Evolutionary conservation across 2,113 vertebrate species (phyloP), one percentile per base, ranked within the genome.

Genomic region (Malurus alboscapulatus): DNA sequence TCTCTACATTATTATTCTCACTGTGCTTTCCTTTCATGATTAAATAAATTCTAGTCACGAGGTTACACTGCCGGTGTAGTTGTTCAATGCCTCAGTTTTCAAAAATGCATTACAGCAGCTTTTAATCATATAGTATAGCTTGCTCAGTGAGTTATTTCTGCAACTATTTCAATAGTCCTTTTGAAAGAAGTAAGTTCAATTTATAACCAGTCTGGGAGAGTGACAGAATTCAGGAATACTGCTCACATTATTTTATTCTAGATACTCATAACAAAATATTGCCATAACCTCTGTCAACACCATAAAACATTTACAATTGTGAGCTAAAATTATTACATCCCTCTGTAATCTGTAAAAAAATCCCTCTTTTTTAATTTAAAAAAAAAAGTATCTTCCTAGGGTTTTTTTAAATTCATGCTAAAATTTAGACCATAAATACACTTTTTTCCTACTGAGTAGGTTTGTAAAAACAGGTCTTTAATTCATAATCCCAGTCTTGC

Each of bases 1-100:
- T 48, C 16, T 59, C 51, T 63, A 26, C 29, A 10, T 71, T 59
- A 89, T 69, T 42, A 68, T 74, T 38, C 38, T 38, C 38, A 68
- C 63, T 59, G 25, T 57, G 29, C 32, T 44, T 90, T 84, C 45
- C 47, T 91, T 93, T 82, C 53, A 79, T 36, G 34, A 61, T 32
- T 73, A 93, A 95, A 94, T 74, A 14, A 50, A 84, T 69, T 29
- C 76, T 54, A 80, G 62, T 65, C 76, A 87, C 26, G 58, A 92
- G 62, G 87, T 67, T 47, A 57, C 73, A 79, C 48, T 91, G 92
- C 68, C 74, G 86, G 40, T 44, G n/a, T 38, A 45, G 76, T 19
- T 71, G 47, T 36, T 94, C 29, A 84, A 3, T 78, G 53, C 30
- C 67, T 94, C 32, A 54, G 47, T 71, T 85, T 88, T 84, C 30